These are phyloP conservation scores for Altica lythri DNA, from an alignment of 2,888 invertebrate genomes.

Conservation along the genomic window DNA sequence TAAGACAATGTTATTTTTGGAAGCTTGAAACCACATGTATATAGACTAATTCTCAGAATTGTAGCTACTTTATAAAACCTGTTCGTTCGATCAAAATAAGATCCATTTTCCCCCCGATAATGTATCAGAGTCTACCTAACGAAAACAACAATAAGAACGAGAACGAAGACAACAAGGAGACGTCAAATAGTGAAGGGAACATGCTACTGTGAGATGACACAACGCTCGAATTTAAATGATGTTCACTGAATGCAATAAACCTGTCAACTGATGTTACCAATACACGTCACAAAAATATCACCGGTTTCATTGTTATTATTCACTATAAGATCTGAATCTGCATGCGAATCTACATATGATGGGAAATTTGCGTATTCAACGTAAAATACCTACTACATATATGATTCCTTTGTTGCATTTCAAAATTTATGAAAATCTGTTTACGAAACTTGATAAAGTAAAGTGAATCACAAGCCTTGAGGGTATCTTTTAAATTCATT, in stretches of 20 bases:
- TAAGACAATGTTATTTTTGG: too few species aligned
- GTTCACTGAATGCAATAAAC: constrained; percentile 54
- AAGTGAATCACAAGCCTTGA: too few species aligned
- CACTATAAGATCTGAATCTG: constrained; percentile 42
- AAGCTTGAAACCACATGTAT: too few species aligned
- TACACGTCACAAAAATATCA: constrained; percentile 53
- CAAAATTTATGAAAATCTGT: too few species aligned
- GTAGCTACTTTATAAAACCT: too few species aligned
- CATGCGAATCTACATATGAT: constrained; percentile 15
- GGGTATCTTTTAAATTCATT: not conserved
- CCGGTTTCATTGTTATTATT: constrained; percentile 50
- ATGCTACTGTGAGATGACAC: constrained; percentile 49
- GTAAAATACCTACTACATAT: too few species aligned
- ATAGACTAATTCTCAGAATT: too few species aligned
- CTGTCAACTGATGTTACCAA: constrained; percentile 50
- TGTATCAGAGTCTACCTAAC: constrained; percentile 27
- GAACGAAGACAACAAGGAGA: constrained; percentile 42
- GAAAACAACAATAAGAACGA: constrained; percentile 23
- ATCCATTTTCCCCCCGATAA: constrained; percentile 27
- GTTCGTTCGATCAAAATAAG: constrained; percentile 26
- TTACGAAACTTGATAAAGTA: too few species aligned
- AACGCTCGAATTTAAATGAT: constrained; percentile 55
- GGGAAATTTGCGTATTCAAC: constrained; percentile 11
- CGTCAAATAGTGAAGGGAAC: constrained; percentile 41
- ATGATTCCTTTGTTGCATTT: too few species aligned